phyloP scores from a whole-genome alignment of 2,888 invertebrate species.

The Synergus umbraculus region DNA sequence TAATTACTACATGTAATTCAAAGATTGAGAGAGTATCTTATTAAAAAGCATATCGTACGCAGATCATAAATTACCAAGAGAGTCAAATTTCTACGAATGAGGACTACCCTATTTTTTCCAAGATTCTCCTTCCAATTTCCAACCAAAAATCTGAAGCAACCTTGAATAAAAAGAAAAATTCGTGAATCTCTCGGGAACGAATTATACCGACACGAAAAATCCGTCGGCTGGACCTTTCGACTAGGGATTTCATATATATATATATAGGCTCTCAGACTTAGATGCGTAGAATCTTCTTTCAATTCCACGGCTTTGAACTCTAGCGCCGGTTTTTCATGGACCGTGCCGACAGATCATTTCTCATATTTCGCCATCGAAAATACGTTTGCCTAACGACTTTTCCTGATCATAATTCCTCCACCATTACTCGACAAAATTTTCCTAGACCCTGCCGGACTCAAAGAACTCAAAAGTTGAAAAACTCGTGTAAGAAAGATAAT shows the following conservation, averaged over 20 bases:
- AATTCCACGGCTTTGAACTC: slow-evolving; percentile 66
- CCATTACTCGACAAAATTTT: slow-evolving; percentile 73
- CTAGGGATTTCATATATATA: neutral
- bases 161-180: neutral
- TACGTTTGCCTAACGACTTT: slow-evolving; percentile 55
- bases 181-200: slow-evolving; percentile 22
- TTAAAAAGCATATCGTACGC: neutral
- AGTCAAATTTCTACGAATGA: neutral
- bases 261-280: neutral
- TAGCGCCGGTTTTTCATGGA: slow-evolving; percentile 61
- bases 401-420: slow-evolving; percentile 64
- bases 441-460: neutral
- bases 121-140: neutral
- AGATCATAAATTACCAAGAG: neutral
- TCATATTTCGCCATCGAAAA: slow-evolving; percentile 75
- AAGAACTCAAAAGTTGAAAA: slow-evolving; percentile 13
- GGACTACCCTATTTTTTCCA: neutral
- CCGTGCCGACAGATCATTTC: slow-evolving; percentile 77
- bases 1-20: too few species aligned
- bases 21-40: too few species aligned
- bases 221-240: slow-evolving; percentile 6
- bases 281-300: slow-evolving; percentile 53
- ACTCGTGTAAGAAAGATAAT: slow-evolving; percentile 47
- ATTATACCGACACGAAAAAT: slow-evolving; percentile 15
- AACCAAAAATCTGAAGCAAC: neutral